Evolutionary conservation across 2,113 vertebrate species (phyloP), one percentile per base, ranked within the genome.

Genomic region (Gobius niger): DNA sequence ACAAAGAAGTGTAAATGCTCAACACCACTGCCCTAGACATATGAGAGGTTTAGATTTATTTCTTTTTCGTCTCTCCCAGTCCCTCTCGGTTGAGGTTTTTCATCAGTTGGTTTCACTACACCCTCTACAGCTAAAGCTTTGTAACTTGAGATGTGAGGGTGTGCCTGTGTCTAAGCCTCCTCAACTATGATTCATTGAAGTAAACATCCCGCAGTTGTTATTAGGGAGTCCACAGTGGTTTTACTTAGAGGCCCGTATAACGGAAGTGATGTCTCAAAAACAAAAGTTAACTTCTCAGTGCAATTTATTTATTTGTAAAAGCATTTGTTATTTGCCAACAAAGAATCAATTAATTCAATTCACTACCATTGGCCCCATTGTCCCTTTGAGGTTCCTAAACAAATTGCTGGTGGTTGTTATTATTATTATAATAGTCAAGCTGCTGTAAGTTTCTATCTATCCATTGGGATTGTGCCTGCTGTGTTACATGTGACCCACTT

Each of bases 131-230:
- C 61, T 52, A 66, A 47, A 74, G 74, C 57, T 42, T 64, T 68
- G 80, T 83, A 82, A 89, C 67, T 15, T 83, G 80, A 85, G 73
- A 73, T 73, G 15, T 44, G n/a, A 75, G 72, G 85, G 82, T 86
- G 82, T 84, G 72, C 64, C 73, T 41, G 34, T 84, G 72, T 63
- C 73, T 41, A 42, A 5, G 72, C 49, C 82, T 4, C 40, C 41
- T 54, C 18, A 50, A 56, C n/a, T 42, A 67, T 65, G 73, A 76
- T 44, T 76, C 72, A 76, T 16, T 56, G 65, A 71, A 67, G 47
- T 70, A 42, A 63, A 44, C 57, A 9, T 68, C 54, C 46, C 72
- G 50, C 63, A 19, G 1, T 9, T 42, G 44, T 18, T 0, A 49
- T 49, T 49, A 49, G 4, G 13, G 47, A 15, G 13, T 49, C 24